Base-by-base conservation (phyloP, 1,140 invertebrate genomes). In the Drosophila ficusphila region DNA sequence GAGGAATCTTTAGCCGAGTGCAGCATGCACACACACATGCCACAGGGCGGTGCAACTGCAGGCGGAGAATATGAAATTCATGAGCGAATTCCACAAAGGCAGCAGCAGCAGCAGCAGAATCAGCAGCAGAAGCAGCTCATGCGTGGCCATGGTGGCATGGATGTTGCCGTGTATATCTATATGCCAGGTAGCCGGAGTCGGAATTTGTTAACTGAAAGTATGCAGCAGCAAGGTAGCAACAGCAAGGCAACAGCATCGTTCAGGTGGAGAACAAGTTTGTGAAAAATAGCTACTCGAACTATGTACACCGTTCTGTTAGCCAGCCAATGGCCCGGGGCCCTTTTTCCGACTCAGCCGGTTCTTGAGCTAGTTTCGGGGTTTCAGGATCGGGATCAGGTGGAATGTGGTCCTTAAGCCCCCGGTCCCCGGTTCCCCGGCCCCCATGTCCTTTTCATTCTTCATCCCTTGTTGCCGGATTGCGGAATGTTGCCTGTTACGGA, bases 151-250 rank as follows among this genome's bases (percentile, higher is more conserved):
- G 25, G 21, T 27, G 12, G 27, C 16, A 60, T 58, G 19, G 8
- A 11, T 14, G 16, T 9, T 19, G 41, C n/a, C n/a, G 4, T n/a
- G 25, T 14, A 39, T 53, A 14, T 39, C 11, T 11, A 19, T 62
- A 31, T 19, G 2, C 27, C 44, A 34, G 18, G 41, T 29, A 60
- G 62, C 36, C 36, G 34, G 14, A 52, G 46, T 27, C 48, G 74
- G 79, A 79, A 81, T 85, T 85, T 77, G 62, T 77, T 65, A 76
- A 62, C 67, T 72, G 47, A 41, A 83, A 85, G 65, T 86, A 85
- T 86, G 81, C 81, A 86, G 53, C 61, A 21, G 34, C 38, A 53
- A 6, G 19, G 12, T 14, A 38, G 19, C 42, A 39, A 6, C 29
- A 57, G 18, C 54, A 38, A 25, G 9, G 19, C 42, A 39, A 6